Evolutionary conservation across 2,888 invertebrate genomes (phyloP), one percentile per base, ranked within the genome.

Genomic region (Nomada hirtipes): DNA sequence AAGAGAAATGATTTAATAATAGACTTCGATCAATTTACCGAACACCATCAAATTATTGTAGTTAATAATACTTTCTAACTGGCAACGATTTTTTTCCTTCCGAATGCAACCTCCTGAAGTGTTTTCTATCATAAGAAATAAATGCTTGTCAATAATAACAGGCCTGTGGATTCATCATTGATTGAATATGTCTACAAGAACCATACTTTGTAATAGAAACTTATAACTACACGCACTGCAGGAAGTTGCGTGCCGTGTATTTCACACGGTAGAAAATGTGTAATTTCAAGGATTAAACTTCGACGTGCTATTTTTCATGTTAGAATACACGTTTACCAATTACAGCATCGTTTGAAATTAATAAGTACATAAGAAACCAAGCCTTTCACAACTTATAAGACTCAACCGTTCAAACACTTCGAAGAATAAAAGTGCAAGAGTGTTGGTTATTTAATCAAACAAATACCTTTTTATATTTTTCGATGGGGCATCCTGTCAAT

Each of bases 81-180:
- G 1, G 18, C 15, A 53, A 36, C 13, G 20, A 4, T 23, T 9
- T 23, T 23, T 63, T 63, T 13, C 13, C 13, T 4, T 26, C 7
- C 20, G 44, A 63, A 63, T 44, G 44, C 44, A 42, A 60, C 52
- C 52, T 65, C 50, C 47, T 52, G 26, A 15, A 52, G 29, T n/a
- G 36, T 53, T 68, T 68, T 36, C 20, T 53, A 36, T 36, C 36
- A 36, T 47, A 42, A 20, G 67, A 53, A 68, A 68, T 20, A 53
- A 23, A 20, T 18, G 10, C 67, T 68, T 68, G 67, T 36, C 67
- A 36, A 36, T 68, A 55, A 68, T 55, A n/a, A 53, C 53, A 53
- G 67, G 53, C 36, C 36, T 18, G 15, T 20, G 20, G 64, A 47
- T 36, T 53, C 53, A 55, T 15, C 29, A 29, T n/a, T 67, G 67